A percentile compares a stretch with the other conserved stretches of the same genome.
Evolutionary conservation across 2,113 vertebrate species (phyloP).

Genomic region (Thunnus maccoyii): DNA sequence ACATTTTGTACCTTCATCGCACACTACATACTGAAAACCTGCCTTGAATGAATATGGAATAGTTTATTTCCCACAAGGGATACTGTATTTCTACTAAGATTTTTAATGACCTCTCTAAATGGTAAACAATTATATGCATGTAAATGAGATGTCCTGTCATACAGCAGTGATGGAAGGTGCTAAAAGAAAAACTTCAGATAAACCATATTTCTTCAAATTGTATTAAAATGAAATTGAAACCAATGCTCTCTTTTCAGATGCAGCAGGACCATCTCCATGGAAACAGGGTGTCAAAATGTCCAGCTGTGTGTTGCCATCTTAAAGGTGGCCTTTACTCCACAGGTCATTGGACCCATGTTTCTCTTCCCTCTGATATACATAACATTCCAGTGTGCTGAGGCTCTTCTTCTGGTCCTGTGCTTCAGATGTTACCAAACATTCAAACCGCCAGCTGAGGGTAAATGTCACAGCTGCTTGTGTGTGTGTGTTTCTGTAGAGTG

Average conservation of each 20-base stretch:
- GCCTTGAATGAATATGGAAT: too few relatives aligned
- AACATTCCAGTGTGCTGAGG: conserved; percentile 86
- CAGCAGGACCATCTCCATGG: conserved; percentile 86
- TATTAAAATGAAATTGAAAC: not conserved
- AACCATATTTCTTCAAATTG: too few relatives aligned
- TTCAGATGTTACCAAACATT: conserved; percentile 82
- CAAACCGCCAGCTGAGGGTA: conserved; percentile 72
- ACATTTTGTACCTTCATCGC: too few relatives aligned
- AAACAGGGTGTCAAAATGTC: conserved; percentile 90
- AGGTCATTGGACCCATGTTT: conserved; percentile 86
- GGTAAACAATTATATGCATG: too few relatives aligned
- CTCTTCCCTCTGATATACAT: conserved; percentile 90
- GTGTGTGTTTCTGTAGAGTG: conserved; percentile 12
- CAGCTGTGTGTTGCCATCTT: conserved; percentile 88
- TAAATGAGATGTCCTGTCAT: too few relatives aligned
- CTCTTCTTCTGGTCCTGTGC: conserved; percentile 82
- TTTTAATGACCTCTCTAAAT: too few relatives aligned
- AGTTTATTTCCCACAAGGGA: too few relatives aligned
- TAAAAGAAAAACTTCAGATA: too few relatives aligned
- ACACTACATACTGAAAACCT: too few relatives aligned
- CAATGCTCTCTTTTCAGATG: conserved; percentile 74
- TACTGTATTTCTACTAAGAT: too few relatives aligned
- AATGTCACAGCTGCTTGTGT: conserved; percentile 59
- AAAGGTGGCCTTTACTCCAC: conserved; percentile 84
- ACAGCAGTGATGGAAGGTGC: too few relatives aligned